These are phyloP conservation scores for Oreochromis mossambicus DNA, from an alignment of 2,797 vertebrate species.

Conservation along the genomic window DNA sequence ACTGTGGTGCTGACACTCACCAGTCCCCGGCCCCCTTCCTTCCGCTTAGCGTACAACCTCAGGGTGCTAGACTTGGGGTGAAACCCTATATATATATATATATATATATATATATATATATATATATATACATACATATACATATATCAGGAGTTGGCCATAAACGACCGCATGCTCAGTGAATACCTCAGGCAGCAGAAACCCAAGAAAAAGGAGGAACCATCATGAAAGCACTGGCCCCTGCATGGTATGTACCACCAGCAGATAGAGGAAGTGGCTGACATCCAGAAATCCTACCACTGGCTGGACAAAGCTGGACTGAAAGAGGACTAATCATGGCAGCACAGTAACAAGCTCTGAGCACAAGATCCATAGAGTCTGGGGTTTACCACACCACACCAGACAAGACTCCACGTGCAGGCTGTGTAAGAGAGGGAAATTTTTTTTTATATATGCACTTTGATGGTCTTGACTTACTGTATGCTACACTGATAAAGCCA, in stretches of 20 bases:
- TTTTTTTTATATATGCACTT: background rate
- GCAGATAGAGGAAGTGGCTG: background rate
- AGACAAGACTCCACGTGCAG: background rate
- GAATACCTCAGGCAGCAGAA: background rate
- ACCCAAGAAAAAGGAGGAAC: background rate
- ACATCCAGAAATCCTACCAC: background rate
- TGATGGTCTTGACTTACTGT: background rate
- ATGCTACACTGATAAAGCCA: background rate
- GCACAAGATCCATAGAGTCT: background rate
- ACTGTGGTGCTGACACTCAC: too few species aligned
- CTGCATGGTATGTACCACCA: background rate
- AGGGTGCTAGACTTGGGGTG: too few species aligned
- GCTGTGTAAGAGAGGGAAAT: background rate
- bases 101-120: too few species aligned
- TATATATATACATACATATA: too few species aligned
- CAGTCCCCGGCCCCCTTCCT: too few species aligned
- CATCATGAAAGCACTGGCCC: background rate
- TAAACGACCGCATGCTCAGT: background rate
- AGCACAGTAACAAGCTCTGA: background rate
- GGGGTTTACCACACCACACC: background rate
- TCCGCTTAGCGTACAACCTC: too few species aligned
- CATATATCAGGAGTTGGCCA: background rate
- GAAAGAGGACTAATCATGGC: background rate
- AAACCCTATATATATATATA: too few species aligned
- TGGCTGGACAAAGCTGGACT: background rate